Base-by-base conservation (phyloP, 2,888 invertebrate species). In the Pemphredon lugubris region DNA sequence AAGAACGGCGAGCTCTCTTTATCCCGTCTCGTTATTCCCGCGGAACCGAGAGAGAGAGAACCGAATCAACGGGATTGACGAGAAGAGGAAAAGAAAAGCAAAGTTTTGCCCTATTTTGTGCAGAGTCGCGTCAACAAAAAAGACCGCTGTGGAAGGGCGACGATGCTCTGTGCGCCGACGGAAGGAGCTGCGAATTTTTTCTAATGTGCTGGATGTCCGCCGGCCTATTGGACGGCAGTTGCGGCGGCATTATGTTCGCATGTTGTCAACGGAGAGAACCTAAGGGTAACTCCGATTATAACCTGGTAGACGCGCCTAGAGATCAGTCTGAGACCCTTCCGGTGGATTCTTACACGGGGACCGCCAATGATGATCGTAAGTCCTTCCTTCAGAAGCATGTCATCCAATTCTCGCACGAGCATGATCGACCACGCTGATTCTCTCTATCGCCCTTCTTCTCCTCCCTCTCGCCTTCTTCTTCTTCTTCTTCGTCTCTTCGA, bases 141-240 rank as follows among this genome's bases (percentile, higher is more conserved):
- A 89, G 86, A 85, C 89, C 88, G 79, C 80, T 83, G 77, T 89
- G 89, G 87, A 85, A 87, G 80, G 90, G 89, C 83, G 90, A 92
- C 77, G 92, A 92, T 80, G 91, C 92, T 60, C 90, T 91, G 77
- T 95, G 95, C 88, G 90, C 93, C 44, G 93, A 94, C 84, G 96
- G 95, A 68, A 94, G 95, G 60, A 94, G 94, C 76, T 97, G 97
- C 90, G 96, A 97, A 90, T 96, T 97, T 92, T 96, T 97, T 92
- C 92, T 97, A 86, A 94, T 95, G 90, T 97, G 97, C 91, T 97
- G 97, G 97, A 94, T 97, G 93, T 93, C 95, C 69, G 96, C 96
- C 81, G 97, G 97, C 68, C 92, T 96, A 65, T 92, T 97, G 86
- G 96, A 96, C 86, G 96, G 96, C 78, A 93, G 95, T 76, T 97